Conservation (phyloP, 2,113 vertebrate genomes). For the human (Homo sapiens) region DNA sequence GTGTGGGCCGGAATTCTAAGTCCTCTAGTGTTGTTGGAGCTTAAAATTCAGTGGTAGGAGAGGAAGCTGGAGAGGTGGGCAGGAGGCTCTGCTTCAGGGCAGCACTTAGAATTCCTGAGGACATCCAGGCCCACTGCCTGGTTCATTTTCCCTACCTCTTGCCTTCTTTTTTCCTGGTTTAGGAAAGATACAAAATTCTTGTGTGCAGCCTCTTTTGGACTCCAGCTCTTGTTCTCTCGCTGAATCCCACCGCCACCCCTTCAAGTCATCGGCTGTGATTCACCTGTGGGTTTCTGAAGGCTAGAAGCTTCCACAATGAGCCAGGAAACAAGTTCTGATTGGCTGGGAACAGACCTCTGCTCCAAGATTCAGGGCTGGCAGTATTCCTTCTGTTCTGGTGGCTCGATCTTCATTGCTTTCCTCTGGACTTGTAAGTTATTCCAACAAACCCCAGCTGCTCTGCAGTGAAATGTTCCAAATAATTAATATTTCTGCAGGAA, state of each 20-base stretch:
- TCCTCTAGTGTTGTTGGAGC: neutral
- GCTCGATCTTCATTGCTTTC: neutral
- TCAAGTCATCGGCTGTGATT: neutral
- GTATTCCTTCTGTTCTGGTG: neutral
- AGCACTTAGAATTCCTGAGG: neutral
- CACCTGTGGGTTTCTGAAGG: neutral
- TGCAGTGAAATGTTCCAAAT: neutral
- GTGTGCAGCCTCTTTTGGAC: neutral
- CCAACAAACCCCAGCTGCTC: neutral
- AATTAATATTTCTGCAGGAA: constrained; percentile 20
- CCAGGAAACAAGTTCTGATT: neutral
- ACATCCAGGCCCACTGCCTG: neutral
- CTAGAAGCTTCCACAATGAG: neutral
- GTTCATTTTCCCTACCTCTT: neutral
- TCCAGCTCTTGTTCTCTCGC: neutral
- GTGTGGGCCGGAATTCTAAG: neutral
- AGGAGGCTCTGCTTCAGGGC: neutral
- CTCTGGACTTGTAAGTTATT: neutral
- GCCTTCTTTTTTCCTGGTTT: neutral
- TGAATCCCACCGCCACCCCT: neutral
- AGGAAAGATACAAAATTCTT: neutral
- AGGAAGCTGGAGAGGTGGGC: neutral
- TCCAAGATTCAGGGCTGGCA: neutral
- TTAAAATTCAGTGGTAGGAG: neutral
- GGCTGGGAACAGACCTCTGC: neutral